Base-by-base conservation (phyloP, 2,888 invertebrate genomes). In the Cenopis cana region DNA sequence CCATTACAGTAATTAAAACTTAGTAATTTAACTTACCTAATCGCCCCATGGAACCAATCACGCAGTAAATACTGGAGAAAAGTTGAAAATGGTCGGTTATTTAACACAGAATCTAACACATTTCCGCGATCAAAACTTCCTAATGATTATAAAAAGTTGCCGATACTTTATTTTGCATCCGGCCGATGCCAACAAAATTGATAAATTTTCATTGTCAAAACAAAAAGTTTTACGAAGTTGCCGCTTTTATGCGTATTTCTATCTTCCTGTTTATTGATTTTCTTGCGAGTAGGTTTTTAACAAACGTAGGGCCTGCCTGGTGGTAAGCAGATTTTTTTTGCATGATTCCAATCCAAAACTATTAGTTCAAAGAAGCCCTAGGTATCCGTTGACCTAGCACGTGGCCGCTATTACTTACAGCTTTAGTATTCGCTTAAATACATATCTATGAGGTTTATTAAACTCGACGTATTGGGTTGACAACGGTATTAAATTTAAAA, bases 101-200 rank as follows among this genome's bases (percentile, higher is more conserved):
- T 49, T 50, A 62, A 55, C 69, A 38, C 49, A 18, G 18, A 12
- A 41, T 12, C 68, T 41, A 24, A 62, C 61, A 62, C 62, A 69
- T 56, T 69, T 56, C 36, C 61, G 12, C 56, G 36, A 68, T 54
- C 60, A 38, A 50, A 68, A 68, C 60, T 68, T 68, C 52, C 29
- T 68, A 68, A 69, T 69, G 69, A 69, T 69, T 61, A 61, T 68
- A 68, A 54, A 67, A 69, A 69, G 56, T 56, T 62, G 14, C 46
- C 62, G 62, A 69, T 62, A 62, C 69, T 62, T 69, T 66, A 66
- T 66, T 66, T 62, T 1, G 50, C 41, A 68, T 68, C 46, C 59
- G 57, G 17, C 68, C 46, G 18, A 36, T 60, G 41, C n/a, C 38
- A 38, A n/a, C n/a, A 52, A 52, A 41, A 68, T 62, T 62, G 61